Evolutionary conservation across 2,797 vertebrate species (phyloP).

Genomic region (Falco peregrinus): DNA sequence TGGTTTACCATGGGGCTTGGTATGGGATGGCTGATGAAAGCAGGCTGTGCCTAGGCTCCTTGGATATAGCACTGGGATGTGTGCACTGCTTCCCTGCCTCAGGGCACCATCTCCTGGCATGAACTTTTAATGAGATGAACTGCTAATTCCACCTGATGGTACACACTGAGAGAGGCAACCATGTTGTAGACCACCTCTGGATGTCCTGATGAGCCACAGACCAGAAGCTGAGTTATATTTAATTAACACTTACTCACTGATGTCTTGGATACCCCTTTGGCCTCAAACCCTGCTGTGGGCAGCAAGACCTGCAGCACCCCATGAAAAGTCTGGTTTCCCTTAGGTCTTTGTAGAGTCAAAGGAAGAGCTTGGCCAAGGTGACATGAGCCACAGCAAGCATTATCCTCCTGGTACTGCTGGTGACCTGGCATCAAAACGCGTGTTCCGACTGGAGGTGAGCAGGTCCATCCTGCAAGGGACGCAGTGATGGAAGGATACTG

Average conservation of each 20-base stretch:
- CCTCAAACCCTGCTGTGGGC: not conserved
- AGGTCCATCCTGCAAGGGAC: rapidly evolving
- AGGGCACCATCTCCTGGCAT: not conserved
- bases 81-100: not conserved
- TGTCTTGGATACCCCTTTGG: rapidly evolving
- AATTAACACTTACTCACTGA: not conserved
- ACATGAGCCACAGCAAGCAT: not conserved
- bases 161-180: rapidly evolving
- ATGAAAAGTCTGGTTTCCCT: not conserved
- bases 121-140: not conserved
- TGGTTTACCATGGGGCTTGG: not conserved
- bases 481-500: not conserved
- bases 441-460: not conserved
- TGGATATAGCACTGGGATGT: not conserved
- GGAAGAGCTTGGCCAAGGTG: not conserved
- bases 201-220: not conserved
- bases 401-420: rapidly evolving
- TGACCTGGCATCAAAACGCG: rapidly evolving
- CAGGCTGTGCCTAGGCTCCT: not conserved
- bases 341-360: no score
- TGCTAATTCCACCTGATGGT: not conserved
- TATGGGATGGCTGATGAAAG: not conserved
- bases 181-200: not conserved
- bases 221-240: not conserved
- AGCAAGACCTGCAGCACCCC: not conserved